Evolutionary conservation across 2,113 vertebrate species (phyloP), one percentile per base, ranked within the genome.

Genomic region (Rhizomys pruinosus): DNA sequence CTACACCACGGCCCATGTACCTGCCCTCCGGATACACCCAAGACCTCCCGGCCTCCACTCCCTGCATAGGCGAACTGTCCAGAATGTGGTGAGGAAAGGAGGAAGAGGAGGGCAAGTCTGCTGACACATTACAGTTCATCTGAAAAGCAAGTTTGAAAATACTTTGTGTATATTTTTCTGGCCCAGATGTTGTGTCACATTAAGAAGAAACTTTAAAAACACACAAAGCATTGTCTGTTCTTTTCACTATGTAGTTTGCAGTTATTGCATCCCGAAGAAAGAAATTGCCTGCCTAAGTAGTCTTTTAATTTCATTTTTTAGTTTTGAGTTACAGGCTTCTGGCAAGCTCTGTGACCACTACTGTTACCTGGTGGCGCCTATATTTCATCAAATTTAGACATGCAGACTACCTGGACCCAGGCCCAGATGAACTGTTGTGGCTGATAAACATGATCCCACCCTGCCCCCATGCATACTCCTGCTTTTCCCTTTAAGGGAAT

Each of bases 281-380:
- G 97, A 98, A 97, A 96, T 87, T 97, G 77, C 96, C 97, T 94
- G 95, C 87, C 96, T 96, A 87, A 96, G 96, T 87, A 91, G 95
- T 97, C 97, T 98, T 98, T 98, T 98, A 98, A 98, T 98, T 98
- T 98, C 96, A 97, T 97, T 98, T 98, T 98, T 98, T 94, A 98
- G 98, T 98, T 99, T 99, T 99, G 96, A 98, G 98, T 99, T 99
- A 99, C 99, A 98, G 97, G 97, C 98, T 97, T 98, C 98, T 99
- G 99, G 98, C 98, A 98, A 98, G 93, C 95, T 96, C 96, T 94
- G 89, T 96, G 98, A 97, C 97, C 97, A 97, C 98, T 98, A 95
- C 99, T 98, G 98, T 99, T 99, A 99, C 98, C 98, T 98, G 98
- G 91, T 98, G 99, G 99, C 98, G 98, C 99, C 99, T 98, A 98